A percentile compares a stretch with the other conserved stretches of the same genome.
Conservation (phyloP, 2,797 vertebrate genomes). For the Heliangelus exortis region DNA sequence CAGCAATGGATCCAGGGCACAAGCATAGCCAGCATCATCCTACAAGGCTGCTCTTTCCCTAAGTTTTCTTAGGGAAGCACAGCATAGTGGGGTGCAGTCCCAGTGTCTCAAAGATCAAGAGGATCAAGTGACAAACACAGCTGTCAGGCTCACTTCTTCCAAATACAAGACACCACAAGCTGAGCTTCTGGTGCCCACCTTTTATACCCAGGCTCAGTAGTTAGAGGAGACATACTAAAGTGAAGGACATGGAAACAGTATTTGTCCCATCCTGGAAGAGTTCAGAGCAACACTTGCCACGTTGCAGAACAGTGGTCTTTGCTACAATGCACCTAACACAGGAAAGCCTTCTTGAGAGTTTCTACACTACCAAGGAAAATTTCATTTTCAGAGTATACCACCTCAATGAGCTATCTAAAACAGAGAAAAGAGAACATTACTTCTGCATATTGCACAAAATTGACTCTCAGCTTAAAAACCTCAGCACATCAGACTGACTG, state of each 20-base stretch:
- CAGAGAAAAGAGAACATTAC: background rate
- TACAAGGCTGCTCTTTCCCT: background rate
- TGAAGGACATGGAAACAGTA: background rate
- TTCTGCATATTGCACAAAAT: background rate
- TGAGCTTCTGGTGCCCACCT: background rate
- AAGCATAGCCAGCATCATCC: accelerated
- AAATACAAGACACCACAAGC: background rate
- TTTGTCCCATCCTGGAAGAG: background rate
- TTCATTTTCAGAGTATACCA: background rate
- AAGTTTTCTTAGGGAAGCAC: background rate
- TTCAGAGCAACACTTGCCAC: background rate
- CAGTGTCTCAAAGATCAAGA: background rate
- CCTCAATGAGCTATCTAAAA: background rate
- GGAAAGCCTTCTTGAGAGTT: background rate
- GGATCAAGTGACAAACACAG: background rate
- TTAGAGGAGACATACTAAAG: background rate
- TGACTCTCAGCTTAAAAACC: background rate
- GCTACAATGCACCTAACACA: background rate
- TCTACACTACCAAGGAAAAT: background rate
- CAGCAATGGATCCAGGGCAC: accelerated
- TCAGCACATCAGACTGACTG: background rate
- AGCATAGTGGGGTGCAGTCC: accelerated
- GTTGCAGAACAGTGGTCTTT: background rate
- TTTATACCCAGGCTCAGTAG: accelerated
- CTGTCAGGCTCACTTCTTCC: background rate